Percentiles rank a stretch among this genome's conserved stretches.
Evolutionary conservation across 2,888 invertebrate genomes (phyloP).

Genomic region (Eupithecia tripunctaria): DNA sequence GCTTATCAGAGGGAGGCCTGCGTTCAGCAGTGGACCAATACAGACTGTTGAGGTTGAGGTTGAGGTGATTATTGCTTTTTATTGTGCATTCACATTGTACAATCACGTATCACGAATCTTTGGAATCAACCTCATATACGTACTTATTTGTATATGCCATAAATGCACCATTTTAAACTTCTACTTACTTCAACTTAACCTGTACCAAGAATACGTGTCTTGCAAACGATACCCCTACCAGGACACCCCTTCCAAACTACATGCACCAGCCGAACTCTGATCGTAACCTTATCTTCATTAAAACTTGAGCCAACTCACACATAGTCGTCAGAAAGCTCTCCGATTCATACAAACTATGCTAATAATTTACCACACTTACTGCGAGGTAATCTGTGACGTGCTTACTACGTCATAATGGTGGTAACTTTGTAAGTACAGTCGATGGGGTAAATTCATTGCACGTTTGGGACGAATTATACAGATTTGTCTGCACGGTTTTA

Average conservation of each 20-base stretch:
- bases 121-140: too few relatives aligned
- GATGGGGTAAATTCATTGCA: not conserved
- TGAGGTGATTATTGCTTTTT: too few relatives aligned
- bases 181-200: too few relatives aligned
- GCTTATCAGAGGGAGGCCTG: too few relatives aligned
- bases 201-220: not conserved
- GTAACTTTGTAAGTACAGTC: conserved; percentile 1
- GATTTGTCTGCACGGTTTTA: not conserved
- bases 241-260: conserved; percentile 2
- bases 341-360: conserved; percentile 4
- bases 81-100: too few relatives aligned
- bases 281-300: conserved; percentile 23
- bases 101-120: too few relatives aligned
- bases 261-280: not conserved
- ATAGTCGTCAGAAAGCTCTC: conserved; percentile 13
- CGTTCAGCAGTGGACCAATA: too few relatives aligned
- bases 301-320: conserved; percentile 27
- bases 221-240: not conserved
- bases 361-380: conserved; percentile 18
- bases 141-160: too few relatives aligned
- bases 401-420: conserved; percentile 14
- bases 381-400: not conserved
- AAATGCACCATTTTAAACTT: too few relatives aligned
- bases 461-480: not conserved
- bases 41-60: too few relatives aligned